These are phyloP conservation scores for Scopus umbretta DNA, from an alignment of 2,113 vertebrate genomes.

Conservation along the genomic window DNA sequence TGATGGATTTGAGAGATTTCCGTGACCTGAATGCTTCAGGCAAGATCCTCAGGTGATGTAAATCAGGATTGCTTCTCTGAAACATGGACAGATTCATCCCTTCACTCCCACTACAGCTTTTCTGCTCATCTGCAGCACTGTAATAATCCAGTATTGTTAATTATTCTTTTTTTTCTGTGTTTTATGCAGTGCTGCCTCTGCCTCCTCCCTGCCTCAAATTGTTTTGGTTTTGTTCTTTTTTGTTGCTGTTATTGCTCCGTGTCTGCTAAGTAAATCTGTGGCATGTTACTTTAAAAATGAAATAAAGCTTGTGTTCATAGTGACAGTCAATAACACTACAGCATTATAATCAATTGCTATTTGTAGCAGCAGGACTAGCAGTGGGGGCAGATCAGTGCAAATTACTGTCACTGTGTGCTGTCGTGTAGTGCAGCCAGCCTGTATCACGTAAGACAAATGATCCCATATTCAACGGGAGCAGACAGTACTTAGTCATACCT, in stretches of 20 bases:
- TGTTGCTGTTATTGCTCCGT: not conserved
- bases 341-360: constrained; percentile 97
- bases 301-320: constrained; percentile 74
- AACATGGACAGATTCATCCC: not conserved
- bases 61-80: not conserved
- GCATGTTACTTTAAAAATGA: constrained; percentile 75
- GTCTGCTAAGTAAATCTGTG: constrained; percentile 60
- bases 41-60: not conserved
- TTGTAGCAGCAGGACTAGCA: constrained; percentile 89
- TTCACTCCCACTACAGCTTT: not conserved
- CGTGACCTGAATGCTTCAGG: constrained; percentile 4
- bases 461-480: constrained; percentile 69
- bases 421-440: constrained; percentile 77
- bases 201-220: not conserved
- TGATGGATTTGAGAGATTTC: constrained; percentile 29
- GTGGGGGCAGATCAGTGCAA: constrained; percentile 91
- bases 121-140: not conserved
- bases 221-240: not conserved
- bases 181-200: constrained; percentile 1
- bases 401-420: constrained; percentile 88
- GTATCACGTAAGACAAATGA: constrained; percentile 79
- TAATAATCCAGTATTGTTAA: not conserved
- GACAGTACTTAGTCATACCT: constrained; percentile 79
- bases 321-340: constrained; percentile 88
- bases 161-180: not conserved